phyloP scores from a whole-genome alignment of 1,140 invertebrate genomes.

The Drosophila pallidifrons region DNA sequence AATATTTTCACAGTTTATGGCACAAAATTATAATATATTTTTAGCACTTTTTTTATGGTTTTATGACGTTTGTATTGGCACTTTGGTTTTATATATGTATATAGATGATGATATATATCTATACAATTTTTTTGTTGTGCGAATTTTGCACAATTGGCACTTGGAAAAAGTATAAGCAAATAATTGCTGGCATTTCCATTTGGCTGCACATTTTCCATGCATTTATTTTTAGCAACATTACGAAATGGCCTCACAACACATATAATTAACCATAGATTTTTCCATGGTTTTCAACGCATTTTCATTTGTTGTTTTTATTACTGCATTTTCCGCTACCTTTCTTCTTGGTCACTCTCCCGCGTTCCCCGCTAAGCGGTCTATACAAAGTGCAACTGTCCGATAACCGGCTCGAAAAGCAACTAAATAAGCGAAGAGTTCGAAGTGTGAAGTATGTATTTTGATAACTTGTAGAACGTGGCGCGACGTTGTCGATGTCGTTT shows the following conservation, averaged over 20 bases:
- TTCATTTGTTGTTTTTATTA: conserved; percentile 9
- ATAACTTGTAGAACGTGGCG: conserved; percentile 28
- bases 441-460: not conserved
- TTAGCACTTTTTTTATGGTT: conserved; percentile 24
- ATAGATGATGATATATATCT: conserved; percentile 4
- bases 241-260: conserved; percentile 48
- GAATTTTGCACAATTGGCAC: conserved; percentile 24
- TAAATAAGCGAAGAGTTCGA: conserved; percentile 5
- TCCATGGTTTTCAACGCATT: conserved; percentile 6
- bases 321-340: conserved; percentile 16
- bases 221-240: conserved; percentile 74
- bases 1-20: conserved; percentile 29
- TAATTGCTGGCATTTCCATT: conserved; percentile 46
- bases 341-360: not conserved
- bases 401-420: conserved; percentile 40
- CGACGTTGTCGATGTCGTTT: not conserved
- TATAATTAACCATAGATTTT: conserved; percentile 19
- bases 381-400: conserved; percentile 21
- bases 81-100: not conserved
- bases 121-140: conserved; percentile 19
- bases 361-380: not conserved
- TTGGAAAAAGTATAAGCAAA: conserved; percentile 8
- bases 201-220: conserved; percentile 69
- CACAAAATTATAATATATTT: conserved; percentile 22
- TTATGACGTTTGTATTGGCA: conserved; percentile 10